Evolutionary conservation across 2,797 vertebrate genomes (phyloP), one percentile per base, ranked within the genome.

Genomic region (Siniperca undulata): DNA sequence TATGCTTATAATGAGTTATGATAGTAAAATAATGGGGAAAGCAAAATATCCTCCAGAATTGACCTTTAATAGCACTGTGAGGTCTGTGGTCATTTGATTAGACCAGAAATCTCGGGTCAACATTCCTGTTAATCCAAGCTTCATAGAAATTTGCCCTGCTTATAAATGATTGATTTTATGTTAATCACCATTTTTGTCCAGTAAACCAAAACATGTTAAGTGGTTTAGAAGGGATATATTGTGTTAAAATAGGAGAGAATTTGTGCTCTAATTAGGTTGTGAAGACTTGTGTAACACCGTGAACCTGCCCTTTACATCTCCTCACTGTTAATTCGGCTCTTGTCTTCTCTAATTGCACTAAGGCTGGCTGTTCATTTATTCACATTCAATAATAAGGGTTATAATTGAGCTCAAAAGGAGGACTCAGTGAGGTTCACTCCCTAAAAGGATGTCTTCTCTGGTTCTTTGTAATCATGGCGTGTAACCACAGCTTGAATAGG

Each of bases 341-440:
- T 76, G 84, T 87, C 84, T 80, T 75, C 73, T 78, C 73, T 91
- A 91, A 90, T 93, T 93, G 88, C 80, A 55, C 70, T 7, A 36
- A 87, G 53, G 30, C 60, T 38, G 62, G 12, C 77, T 74, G 64
- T 81, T 89, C 67, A 70, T 88, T 88, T 81, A 83, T 89, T 88
- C 84, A 70, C 65, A 44, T 85, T 85, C 76, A 68, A 90, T 88
- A 90, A 88, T 88, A 82, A 84, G 67, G 69, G 62, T 70, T 90
- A 80, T 83, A 90, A 91, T 88, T 85, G 77, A 89, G 82, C 89
- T 89, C 74, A 82, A 78, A 82, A 78, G 66, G 65, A 83, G 50
- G 76, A 81, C 73, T 60, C 24, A 0, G 19, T 13, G 12, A 80
- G 74, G 77, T 83, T 80, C 61, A 62, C 46, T 65, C 67, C 60